Evolutionary conservation across 2,797 vertebrate genomes (phyloP).

Genomic region (Sciurus carolinensis): DNA sequence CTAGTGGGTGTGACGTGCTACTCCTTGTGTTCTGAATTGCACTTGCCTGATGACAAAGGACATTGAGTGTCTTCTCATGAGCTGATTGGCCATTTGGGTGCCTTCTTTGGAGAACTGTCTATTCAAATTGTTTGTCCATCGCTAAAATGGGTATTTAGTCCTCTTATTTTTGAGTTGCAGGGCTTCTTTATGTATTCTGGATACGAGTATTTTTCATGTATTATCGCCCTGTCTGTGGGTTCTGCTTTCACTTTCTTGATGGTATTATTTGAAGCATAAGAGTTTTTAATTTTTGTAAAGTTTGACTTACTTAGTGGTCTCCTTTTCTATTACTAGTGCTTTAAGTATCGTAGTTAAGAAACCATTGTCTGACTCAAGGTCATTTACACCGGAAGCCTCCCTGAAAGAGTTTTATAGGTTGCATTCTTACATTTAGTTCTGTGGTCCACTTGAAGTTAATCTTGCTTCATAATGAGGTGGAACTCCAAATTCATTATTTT

Average conservation of each 20-base stretch:
- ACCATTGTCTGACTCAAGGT: background rate
- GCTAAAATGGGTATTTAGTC: slow-evolving; percentile 19
- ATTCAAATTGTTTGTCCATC: slow-evolving; percentile 34
- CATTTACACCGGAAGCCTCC: slow-evolving; percentile 10
- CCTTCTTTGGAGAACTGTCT: slow-evolving; percentile 23
- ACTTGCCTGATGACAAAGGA: slow-evolving; percentile 8
- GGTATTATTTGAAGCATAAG: slow-evolving; percentile 7
- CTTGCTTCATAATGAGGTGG: background rate
- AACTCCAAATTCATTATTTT: background rate
- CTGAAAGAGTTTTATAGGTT: slow-evolving; percentile 23
- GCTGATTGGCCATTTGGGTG: background rate
- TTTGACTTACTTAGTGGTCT: background rate
- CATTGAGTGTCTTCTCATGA: slow-evolving; percentile 3
- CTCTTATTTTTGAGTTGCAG: slow-evolving; percentile 55
- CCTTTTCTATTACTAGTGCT: background rate
- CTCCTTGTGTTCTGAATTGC: slow-evolving; percentile 20
- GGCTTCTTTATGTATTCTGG: background rate
- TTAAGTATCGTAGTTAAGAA: background rate
- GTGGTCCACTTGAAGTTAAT: background rate
- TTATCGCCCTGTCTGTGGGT: background rate
- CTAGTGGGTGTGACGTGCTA: background rate
- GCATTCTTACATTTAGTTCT: background rate
- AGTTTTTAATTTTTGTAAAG: slow-evolving; percentile 24
- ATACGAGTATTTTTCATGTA: slow-evolving; percentile 33
- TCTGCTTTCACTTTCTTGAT: slow-evolving; percentile 4